These are phyloP conservation scores for Percina caprodes DNA, from an alignment of 2,113 vertebrate genomes.

Conservation along the genomic window DNA sequence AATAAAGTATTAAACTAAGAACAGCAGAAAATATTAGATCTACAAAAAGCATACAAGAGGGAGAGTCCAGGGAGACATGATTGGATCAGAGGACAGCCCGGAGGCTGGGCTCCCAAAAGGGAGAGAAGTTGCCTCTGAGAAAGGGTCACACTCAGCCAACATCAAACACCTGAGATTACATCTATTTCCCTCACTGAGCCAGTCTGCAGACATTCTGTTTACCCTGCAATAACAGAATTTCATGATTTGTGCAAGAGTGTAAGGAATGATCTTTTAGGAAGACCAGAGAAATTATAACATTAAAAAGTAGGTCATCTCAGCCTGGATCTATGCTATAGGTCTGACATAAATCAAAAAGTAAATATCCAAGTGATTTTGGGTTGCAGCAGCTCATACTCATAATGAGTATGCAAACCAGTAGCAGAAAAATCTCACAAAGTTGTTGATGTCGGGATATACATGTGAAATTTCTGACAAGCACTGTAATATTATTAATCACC, in stretches of 20 bases:
- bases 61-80: conserved; percentile 24
- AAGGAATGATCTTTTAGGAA: conserved; percentile 28
- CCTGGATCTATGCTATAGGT: conserved; percentile 10
- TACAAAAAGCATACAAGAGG: conserved; percentile 38
- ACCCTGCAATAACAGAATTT: conserved; percentile 28
- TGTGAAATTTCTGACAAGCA: conserved; percentile 14
- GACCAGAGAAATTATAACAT: conserved; percentile 26
- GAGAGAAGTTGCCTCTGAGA: conserved; percentile 12
- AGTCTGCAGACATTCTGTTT: conserved; percentile 47
- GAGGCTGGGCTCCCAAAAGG: conserved; percentile 16
- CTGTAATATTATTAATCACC: conserved; percentile 42
- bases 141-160: conserved; percentile 39
- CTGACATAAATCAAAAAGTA: conserved; percentile 52
- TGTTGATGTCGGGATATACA: conserved; percentile 1
- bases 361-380: conserved; percentile 50
- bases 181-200: conserved; percentile 30
- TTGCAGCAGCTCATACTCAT: not conserved
- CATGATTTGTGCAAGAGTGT: conserved; percentile 18
- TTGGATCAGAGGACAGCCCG: conserved; percentile 23
- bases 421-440: conserved; percentile 19
- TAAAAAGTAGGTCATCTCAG: conserved; percentile 54
- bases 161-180: conserved; percentile 52
- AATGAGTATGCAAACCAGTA: conserved; percentile 25
- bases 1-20: conserved; percentile 31
- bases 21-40: conserved; percentile 43